Evolutionary conservation across 1,140 invertebrate species (phyloP).

Genomic region (Pygmarrhopalites habei): DNA sequence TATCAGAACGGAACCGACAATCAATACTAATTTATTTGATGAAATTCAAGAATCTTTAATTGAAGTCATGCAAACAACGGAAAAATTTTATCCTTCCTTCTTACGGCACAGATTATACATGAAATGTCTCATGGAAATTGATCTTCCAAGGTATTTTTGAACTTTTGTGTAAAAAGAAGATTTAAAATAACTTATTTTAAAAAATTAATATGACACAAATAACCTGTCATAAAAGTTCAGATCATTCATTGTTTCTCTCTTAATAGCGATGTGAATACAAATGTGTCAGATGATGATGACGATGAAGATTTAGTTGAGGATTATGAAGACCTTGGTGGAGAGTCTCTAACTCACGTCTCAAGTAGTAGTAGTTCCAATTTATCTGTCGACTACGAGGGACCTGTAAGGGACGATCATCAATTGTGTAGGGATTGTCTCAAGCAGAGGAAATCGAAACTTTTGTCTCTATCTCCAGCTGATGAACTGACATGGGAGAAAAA

Average conservation of each 20-base stretch:
- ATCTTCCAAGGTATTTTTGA: too few species aligned
- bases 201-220: too few species aligned
- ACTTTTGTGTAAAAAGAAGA: too few species aligned
- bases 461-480: slow-evolving; percentile 15
- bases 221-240: too few species aligned
- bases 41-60: slow-evolving; percentile 65
- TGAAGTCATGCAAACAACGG: slow-evolving; percentile 58
- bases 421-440: slow-evolving; percentile 38
- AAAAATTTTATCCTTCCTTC: slow-evolving; percentile 63
- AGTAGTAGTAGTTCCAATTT: too few species aligned
- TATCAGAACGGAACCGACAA: slow-evolving; percentile 53
- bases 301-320: slow-evolving; percentile 48
- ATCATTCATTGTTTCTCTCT: too few species aligned
- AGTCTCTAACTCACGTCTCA: neutral
- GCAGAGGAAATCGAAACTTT: slow-evolving; percentile 16
- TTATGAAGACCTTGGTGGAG: slow-evolving; percentile 3
- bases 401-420: slow-evolving; percentile 26
- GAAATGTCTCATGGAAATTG: slow-evolving; percentile 66
- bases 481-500: slow-evolving; percentile 28
- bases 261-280: too few species aligned
- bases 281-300: slow-evolving; percentile 37
- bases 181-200: too few species aligned
- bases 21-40: slow-evolving; percentile 63
- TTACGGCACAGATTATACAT: slow-evolving; percentile 61
- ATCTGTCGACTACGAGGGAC: neutral